Evolutionary conservation across 2,888 invertebrate species (phyloP), one percentile per base, ranked within the genome.

Genomic region (Leucophora obtusa): DNA sequence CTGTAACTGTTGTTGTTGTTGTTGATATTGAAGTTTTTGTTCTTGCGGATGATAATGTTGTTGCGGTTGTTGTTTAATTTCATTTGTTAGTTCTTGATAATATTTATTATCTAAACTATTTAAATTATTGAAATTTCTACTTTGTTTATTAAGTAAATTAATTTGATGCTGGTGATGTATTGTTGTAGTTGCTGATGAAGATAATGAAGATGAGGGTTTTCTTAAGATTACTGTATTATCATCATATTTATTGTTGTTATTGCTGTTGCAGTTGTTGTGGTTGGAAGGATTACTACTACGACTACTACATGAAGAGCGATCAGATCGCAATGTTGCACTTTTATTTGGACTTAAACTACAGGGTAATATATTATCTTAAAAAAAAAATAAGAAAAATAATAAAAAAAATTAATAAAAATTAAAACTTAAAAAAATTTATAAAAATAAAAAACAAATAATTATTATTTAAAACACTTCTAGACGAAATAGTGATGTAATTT

Each of bases 321-420:
- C 76, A 85, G 85, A 47, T 82, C 79, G 66, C 86, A 85, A 79
- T 84, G 82, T 65, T 79, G 85, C 68, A 85, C 85, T 35, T 83
- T 73, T 83, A 18, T 63, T 80, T 10, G 77, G 80, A 69, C 73
- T 82, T 60, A 51, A 47, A 66, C 66, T 82, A 79, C 66, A 75
- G 35, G 79, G 63, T 78, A 82, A 63, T 47, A 83, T 68, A 78
- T 83, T 83, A 71, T 83, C 83, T 83, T 79, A 14, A 78, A 54
- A 63, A 50, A 53, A 43, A n/a, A 63, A 69, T 60, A 68, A 54
- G 18, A 14, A 59, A 80, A 78, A 51, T 47, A 33, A 72, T 17
- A 47, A 59, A 65, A 59, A 9, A 72, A 79, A 74, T 21, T 21
- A 43, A 70, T 15, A 47, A 14, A 51, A 58, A 63, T 33, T n/a